These are phyloP conservation scores for Pachydiplax longipennis DNA, from an alignment of 2,888 invertebrate genomes.

Conservation along the genomic window DNA sequence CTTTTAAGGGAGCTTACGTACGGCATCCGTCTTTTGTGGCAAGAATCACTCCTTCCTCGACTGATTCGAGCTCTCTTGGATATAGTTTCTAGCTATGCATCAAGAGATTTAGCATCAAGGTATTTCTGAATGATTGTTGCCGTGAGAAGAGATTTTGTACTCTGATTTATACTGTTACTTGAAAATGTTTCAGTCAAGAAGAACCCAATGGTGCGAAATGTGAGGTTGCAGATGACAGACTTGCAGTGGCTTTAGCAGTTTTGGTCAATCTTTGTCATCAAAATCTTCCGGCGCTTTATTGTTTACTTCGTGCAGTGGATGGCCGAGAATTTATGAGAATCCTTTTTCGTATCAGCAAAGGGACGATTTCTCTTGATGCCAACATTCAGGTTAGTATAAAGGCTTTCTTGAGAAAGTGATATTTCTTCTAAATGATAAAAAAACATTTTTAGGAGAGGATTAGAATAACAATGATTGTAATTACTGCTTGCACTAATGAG, in stretches of 20 bases:
- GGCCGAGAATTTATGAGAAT: conserved; percentile 71
- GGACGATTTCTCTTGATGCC: conserved; percentile 56
- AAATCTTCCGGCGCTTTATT: conserved; percentile 77
- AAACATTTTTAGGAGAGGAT: too few relatives aligned
- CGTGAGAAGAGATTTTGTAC: too few relatives aligned
- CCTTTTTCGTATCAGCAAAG: conserved; percentile 66
- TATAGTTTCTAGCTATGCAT: background rate
- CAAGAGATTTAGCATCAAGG: background rate
- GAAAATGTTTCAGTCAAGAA: background rate
- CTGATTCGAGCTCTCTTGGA: conserved; percentile 66
- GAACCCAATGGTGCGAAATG: conserved; percentile 58
- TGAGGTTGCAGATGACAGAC: conserved; percentile 62
- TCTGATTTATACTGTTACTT: background rate
- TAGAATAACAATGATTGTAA: too few relatives aligned
- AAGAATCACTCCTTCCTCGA: conserved; percentile 75
- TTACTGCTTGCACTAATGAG: too few relatives aligned
- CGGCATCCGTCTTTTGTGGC: conserved; percentile 81
- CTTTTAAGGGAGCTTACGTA: conserved; percentile 74
- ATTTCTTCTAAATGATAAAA: too few relatives aligned
- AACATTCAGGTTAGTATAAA: conserved; percentile 61
- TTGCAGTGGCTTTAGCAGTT: conserved; percentile 69
- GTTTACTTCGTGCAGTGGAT: conserved; percentile 75
- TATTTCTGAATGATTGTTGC: background rate
- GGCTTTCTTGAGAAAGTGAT: background rate
- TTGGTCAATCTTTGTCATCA: conserved; percentile 81